phyloP scores from a whole-genome alignment of 2,113 vertebrate genomes.

The Microtus montanus region DNA sequence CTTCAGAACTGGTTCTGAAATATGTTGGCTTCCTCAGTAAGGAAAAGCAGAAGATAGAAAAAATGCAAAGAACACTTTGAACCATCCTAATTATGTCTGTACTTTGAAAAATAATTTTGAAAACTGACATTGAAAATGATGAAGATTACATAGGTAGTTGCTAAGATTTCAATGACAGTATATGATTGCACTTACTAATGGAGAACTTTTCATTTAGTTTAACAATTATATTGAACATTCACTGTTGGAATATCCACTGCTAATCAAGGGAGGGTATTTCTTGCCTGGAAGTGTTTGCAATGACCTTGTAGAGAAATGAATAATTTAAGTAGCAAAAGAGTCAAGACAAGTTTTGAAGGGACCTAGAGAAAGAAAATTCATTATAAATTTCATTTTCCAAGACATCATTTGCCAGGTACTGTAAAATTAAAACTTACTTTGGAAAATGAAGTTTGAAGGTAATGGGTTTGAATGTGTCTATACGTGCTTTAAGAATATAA shows the following conservation, averaged over 20 bases:
- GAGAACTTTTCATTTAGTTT: not conserved
- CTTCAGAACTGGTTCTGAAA: not conserved
- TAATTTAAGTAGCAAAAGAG: constrained; percentile 17
- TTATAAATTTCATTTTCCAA: constrained; percentile 12
- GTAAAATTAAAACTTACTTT: not conserved
- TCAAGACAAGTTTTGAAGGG: not conserved
- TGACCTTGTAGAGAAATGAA: not conserved
- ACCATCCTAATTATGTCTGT: not conserved
- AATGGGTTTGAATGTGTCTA: not conserved
- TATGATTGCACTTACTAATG: not conserved
- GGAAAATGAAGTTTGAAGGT: not conserved
- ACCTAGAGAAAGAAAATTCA: not conserved
- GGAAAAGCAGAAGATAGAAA: accelerated
- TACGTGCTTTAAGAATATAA: no score
- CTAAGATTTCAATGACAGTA: not conserved
- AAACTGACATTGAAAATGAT: not conserved
- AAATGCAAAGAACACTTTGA: not conserved
- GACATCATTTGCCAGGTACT: not conserved
- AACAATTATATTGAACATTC: not conserved
- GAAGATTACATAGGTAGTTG: not conserved
- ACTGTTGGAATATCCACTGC: not conserved
- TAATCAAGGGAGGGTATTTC: not conserved
- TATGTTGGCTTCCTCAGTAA: not conserved
- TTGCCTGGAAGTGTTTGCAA: not conserved
- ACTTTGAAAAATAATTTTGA: not conserved